A percentile compares a stretch with the other conserved stretches of the same genome.
Conservation (phyloP, 2,888 invertebrate species). For the Eledone cirrhosa region DNA sequence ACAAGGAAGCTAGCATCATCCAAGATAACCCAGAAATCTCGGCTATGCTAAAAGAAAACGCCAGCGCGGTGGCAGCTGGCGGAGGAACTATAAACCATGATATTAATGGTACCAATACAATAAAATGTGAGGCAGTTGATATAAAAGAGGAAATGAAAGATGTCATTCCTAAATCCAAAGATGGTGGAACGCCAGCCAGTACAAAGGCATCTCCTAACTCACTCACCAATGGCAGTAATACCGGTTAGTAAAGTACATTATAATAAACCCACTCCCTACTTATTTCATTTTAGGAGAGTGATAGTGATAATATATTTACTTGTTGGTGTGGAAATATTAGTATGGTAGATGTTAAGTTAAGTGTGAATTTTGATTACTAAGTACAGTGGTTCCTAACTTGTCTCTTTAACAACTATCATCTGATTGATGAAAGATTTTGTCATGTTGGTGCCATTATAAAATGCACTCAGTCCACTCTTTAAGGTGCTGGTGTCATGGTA, state of each 20-base stretch:
- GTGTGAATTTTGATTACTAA: too few species aligned
- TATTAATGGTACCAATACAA: conserved; percentile 41
- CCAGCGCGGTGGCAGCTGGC: conserved; percentile 24
- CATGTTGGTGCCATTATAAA: too few species aligned
- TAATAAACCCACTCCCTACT: too few species aligned
- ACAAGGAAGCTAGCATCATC: conserved; percentile 27
- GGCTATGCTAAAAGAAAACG: conserved; percentile 43
- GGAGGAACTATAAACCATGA: conserved; percentile 45
- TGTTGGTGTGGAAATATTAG: too few species aligned
- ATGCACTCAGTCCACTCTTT: too few species aligned
- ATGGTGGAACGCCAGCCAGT: conserved; percentile 34
- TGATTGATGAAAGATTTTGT: too few species aligned
- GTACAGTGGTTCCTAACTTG: too few species aligned
- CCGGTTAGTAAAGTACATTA: background rate
- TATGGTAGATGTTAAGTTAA: too few species aligned
- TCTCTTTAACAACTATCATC: too few species aligned
- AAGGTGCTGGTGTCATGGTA: too few species aligned
- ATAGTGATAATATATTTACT: too few species aligned
- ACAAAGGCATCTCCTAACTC: conserved; percentile 33
- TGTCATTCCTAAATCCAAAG: conserved; percentile 38
- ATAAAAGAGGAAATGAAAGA: conserved; percentile 57
- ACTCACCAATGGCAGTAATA: conserved; percentile 26
- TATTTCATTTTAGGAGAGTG: too few species aligned
- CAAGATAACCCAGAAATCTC: conserved; percentile 32
- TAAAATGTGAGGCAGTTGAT: conserved; percentile 47